A percentile compares a stretch with the other conserved stretches of the same genome.
These are phyloP conservation scores for Dysidea cf. avara DNA, from an alignment of 37 sponge, comb jelly and placozoan genomes.

Conservation along the genomic window DNA sequence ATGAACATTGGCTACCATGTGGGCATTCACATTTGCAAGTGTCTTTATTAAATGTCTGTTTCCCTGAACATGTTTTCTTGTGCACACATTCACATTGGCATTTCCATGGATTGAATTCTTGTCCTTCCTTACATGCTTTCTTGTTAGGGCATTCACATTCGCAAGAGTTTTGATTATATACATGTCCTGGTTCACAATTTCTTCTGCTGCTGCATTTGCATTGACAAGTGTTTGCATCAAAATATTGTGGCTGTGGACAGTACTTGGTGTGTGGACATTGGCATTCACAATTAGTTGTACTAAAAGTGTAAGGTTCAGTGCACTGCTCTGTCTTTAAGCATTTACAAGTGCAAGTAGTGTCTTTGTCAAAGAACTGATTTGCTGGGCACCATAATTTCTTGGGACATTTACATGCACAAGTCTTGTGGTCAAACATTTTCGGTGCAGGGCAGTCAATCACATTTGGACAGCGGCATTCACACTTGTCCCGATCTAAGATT, in stretches of 20 bases:
- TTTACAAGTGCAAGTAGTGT: conserved; percentile 35
- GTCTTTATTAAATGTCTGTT: background rate
- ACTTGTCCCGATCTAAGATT: background rate
- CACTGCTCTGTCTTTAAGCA: conserved; percentile 9
- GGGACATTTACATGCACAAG: conserved; percentile 9
- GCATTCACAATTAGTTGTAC: conserved; percentile 12
- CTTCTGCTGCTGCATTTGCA: conserved; percentile 13
- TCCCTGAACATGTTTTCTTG: background rate
- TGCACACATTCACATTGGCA: conserved; percentile 22
- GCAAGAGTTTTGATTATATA: conserved; percentile 7
- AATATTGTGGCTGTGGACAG: conserved; percentile 17
- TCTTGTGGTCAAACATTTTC: background rate
- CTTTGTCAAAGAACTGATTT: background rate
- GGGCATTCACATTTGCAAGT: conserved; percentile 4
- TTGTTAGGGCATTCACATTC: background rate
- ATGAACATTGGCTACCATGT: background rate
- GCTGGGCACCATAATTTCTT: conserved; percentile 11
- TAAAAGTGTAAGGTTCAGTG: background rate
- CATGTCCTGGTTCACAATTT: conserved; percentile 6
- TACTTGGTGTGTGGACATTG: background rate
- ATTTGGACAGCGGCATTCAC: conserved; percentile 4
- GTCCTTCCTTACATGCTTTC: background rate
- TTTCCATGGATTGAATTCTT: background rate
- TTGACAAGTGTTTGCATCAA: conserved; percentile 3
- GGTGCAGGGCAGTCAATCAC: background rate